Percentiles rank a stretch among this genome's conserved stretches.
Evolutionary conservation across 35 echinoderm and acorn worm genomes (phyloP).

Genomic region (Lytechinus variegatus): DNA sequence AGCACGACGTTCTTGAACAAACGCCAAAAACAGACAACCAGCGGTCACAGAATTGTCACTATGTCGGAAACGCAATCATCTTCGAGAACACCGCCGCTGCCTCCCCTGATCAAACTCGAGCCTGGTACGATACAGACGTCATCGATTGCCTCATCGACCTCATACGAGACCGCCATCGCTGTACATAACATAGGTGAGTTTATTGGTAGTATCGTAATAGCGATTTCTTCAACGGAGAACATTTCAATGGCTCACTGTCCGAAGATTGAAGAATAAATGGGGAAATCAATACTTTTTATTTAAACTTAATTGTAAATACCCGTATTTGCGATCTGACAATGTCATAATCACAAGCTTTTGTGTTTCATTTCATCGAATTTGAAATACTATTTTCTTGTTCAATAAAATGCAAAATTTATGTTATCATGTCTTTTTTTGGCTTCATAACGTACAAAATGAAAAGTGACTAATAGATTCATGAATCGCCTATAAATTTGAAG

Average conservation of each 20-base stretch:
- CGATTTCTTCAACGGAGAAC: background rate
- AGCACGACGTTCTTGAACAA: background rate
- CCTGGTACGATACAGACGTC: background rate
- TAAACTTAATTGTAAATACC: too few relatives aligned
- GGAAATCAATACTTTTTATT: too few relatives aligned
- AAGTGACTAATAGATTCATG: too few relatives aligned
- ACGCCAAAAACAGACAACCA: background rate
- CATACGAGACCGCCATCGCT: constrained; percentile 34
- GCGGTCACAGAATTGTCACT: background rate
- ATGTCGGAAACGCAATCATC: background rate
- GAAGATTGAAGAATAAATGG: background rate
- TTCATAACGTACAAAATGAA: too few relatives aligned
- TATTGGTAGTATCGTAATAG: background rate
- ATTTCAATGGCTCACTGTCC: background rate
- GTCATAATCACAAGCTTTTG: too few relatives aligned
- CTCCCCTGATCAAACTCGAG: constrained; percentile 4
- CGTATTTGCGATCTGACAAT: too few relatives aligned
- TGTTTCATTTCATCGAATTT: too few relatives aligned
- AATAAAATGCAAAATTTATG: too few relatives aligned
- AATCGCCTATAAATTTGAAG: too few relatives aligned
- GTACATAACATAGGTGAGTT: constrained; percentile 38
- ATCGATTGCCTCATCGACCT: background rate
- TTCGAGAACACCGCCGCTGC: constrained; percentile 23
- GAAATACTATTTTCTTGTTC: too few relatives aligned
- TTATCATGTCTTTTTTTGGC: too few relatives aligned